A percentile compares a stretch with the other conserved stretches of the same genome.
Evolutionary conservation across 2,113 vertebrate genomes (phyloP).

Genomic region (Zingel zingel): DNA sequence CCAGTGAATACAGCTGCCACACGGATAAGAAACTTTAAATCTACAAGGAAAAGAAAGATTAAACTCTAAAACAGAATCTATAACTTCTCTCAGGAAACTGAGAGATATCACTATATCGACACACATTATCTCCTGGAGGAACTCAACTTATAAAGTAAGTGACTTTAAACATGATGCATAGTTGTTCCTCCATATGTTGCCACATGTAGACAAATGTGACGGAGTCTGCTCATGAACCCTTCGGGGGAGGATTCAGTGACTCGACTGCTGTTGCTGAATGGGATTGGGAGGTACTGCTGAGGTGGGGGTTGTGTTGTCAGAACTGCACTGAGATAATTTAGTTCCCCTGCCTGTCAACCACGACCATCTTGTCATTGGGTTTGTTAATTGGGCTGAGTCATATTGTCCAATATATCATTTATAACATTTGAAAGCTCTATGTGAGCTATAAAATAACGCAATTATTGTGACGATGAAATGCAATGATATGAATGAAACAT

Average conservation of each 20-base stretch:
- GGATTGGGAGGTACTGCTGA: background rate
- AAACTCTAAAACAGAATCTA: constrained; percentile 3
- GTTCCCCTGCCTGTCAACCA: background rate
- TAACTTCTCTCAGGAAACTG: background rate
- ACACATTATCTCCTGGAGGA: background rate
- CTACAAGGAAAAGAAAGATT: background rate
- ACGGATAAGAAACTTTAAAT: background rate
- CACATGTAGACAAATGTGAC: background rate
- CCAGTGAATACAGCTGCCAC: constrained; percentile 19
- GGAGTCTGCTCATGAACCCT: no score
- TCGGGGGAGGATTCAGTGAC: background rate
- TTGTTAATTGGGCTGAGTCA: background rate
- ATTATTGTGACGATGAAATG: background rate
- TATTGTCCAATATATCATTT: background rate
- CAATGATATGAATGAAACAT: background rate
- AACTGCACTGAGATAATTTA: background rate
- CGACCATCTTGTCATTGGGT: background rate
- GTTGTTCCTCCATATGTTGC: background rate
- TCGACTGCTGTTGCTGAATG: background rate
- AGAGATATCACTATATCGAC: background rate
- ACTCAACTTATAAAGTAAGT: constrained; percentile 36
- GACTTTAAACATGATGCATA: background rate
- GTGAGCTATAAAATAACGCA: background rate
- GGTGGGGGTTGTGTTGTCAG: background rate
- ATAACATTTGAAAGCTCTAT: background rate